Conservation (phyloP, 2,797 vertebrate genomes). For the Enteromius anoplus region DNA sequence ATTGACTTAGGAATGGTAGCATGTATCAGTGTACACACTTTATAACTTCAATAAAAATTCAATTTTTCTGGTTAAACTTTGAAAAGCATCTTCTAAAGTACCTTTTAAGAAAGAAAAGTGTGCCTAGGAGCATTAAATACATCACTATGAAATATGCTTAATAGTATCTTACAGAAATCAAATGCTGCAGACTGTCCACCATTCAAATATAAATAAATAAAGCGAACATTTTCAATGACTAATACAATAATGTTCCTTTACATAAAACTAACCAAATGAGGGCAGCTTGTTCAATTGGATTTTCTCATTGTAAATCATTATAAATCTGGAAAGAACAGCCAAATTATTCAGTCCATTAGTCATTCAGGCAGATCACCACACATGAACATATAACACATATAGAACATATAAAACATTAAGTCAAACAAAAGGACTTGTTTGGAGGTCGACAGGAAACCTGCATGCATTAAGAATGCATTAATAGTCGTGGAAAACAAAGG, state of each 20-base stretch:
- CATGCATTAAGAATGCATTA: slow-evolving; percentile 15
- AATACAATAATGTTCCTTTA: background rate
- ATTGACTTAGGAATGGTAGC: too few species aligned
- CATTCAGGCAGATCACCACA: background rate
- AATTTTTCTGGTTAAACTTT: too few species aligned
- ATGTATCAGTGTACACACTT: too few species aligned
- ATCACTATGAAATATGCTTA: background rate
- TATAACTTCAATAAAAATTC: too few species aligned
- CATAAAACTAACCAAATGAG: background rate
- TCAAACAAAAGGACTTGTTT: background rate
- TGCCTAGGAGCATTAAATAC: too few species aligned
- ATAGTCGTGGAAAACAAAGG: slow-evolving; percentile 16
- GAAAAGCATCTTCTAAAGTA: too few species aligned
- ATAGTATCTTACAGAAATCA: background rate
- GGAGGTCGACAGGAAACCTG: background rate
- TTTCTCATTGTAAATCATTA: background rate
- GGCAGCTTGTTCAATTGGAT: background rate
- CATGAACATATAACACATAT: background rate
- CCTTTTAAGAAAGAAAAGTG: too few species aligned
- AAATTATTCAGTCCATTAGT: slow-evolving; percentile 16
- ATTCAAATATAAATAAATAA: background rate
- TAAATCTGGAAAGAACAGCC: background rate
- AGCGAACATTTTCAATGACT: background rate
- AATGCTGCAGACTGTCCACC: background rate
- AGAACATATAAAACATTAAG: background rate